Conservation (phyloP, 2,888 invertebrate species). For the Operophtera brumata region DNA sequence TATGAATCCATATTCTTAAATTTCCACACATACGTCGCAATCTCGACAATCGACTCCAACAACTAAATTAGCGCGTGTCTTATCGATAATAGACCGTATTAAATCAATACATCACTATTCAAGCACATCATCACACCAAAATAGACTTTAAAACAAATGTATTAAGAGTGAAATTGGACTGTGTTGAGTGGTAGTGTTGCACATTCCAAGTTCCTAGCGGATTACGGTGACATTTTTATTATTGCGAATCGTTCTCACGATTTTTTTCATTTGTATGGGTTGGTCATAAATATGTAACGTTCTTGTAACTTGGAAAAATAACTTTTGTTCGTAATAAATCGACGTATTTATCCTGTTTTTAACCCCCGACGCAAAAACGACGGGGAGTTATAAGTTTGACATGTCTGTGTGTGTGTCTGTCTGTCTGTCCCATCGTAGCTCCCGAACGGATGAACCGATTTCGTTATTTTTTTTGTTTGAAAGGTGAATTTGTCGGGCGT, state of each 20-base stretch:
- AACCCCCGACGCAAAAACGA: too few species aligned
- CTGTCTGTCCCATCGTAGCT: too few species aligned
- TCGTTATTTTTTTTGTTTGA: too few species aligned
- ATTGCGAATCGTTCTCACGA: conserved; percentile 69
- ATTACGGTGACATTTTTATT: conserved; percentile 67
- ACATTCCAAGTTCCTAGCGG: conserved; percentile 43
- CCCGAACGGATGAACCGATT: too few species aligned
- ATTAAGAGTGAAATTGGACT: conserved; percentile 1
- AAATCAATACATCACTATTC: conserved; percentile 50
- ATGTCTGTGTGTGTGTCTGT: too few species aligned
- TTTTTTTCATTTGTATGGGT: conserved; percentile 29
- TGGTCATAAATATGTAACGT: conserved; percentile 33
- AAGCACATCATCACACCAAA: conserved; percentile 28
- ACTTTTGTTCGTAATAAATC: conserved; percentile 1
- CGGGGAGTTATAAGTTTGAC: too few species aligned
- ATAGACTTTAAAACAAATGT: conserved; percentile 31
- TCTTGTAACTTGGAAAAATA: conserved; percentile 17
- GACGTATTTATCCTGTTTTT: background rate
- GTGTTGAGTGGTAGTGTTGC: background rate
- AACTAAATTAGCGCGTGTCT: conserved; percentile 72
- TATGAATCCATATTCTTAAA: conserved; percentile 5
- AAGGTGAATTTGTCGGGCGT: too few species aligned
- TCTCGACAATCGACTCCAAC: conserved; percentile 31
- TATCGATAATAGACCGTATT: conserved; percentile 65
- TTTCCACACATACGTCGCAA: conserved; percentile 23